Evolutionary conservation across 2,888 invertebrate genomes (phyloP), one percentile per base, ranked within the genome.

Genomic region (Trissonchulus latispiculum): DNA sequence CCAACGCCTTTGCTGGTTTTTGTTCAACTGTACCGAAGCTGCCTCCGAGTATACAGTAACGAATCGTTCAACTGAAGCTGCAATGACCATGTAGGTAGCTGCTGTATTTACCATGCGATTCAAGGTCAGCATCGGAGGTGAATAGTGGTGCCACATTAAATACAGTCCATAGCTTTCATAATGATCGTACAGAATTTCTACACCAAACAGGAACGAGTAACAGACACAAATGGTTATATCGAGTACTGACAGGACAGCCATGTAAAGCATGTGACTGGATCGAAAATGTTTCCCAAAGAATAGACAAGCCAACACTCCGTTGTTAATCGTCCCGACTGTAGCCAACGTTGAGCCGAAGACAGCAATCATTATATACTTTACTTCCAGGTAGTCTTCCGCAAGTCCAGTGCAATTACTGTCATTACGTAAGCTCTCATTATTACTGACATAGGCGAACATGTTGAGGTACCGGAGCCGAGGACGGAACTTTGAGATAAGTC

Each of bases 171-270:
- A 59, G 31, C 31, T n/a, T n/a, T 32, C 31, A 36, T 61, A 70
- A 29, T 70, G 61, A 48, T 70, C 71, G 59, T 70, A 59, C 37
- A 70, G 59, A 36, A 70, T 70, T 61, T 70, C 59, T n/a, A 32
- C 31, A 29, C 15, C 59, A 23, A 68, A 68, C 31, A 68, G 3
- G 35, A 35, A 32, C 3, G 37, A 61, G 32, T 69, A 72, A n/a
- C 28, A 59, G 79, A 79, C 80, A n/a, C 80, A 80, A 8, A 81
- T 72, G 75, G 80, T 80, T 1, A 78, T 77, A 75, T 81, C 81
- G 29, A 79, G 77, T 0, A 80, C 69, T 0, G 81, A 78, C 32
- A 81, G 75, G 48, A 80, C 77, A 37, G 77, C 77, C 64, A 81
- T 76, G 70, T 81, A 81, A 23, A 81, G 64, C 36, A 81, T 75